Conservation (phyloP, 2,888 invertebrate genomes). For the Pecten maximus region DNA sequence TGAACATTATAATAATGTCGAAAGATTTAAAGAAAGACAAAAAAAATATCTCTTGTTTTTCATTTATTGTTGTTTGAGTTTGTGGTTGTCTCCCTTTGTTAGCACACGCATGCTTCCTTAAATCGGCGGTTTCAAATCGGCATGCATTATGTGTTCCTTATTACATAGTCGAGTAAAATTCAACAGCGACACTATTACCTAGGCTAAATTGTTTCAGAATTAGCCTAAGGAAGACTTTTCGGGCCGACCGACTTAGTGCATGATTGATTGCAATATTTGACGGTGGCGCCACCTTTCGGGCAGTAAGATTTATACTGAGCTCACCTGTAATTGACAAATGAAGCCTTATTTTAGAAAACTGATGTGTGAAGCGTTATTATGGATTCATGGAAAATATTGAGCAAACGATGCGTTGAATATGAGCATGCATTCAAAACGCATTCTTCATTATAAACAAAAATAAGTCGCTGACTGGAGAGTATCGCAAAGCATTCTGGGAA, state of each 20-base stretch:
- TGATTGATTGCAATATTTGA: conserved; percentile 21
- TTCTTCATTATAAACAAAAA: conserved; percentile 26
- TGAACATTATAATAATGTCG: no score
- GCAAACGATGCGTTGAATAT: no score
- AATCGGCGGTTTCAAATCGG: background rate
- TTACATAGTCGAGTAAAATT: no score
- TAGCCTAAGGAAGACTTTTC: background rate
- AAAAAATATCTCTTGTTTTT: background rate
- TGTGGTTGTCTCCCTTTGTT: background rate
- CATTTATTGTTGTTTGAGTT: no score
- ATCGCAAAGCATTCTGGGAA: conserved; percentile 51
- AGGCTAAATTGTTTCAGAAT: no score
- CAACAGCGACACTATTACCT: no score
- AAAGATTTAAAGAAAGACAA: no score
- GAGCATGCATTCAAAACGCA: background rate
- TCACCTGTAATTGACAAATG: conserved; percentile 5
- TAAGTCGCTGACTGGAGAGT: background rate
- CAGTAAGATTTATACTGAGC: background rate
- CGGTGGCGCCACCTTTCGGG: conserved; percentile 4
- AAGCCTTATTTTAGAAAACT: background rate
- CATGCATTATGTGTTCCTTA: background rate
- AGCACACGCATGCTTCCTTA: background rate
- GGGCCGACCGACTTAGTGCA: background rate
- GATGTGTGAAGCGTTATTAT: background rate
- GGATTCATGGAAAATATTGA: no score